Base-by-base conservation (phyloP, 2,888 invertebrate species). In the Polylopha cassiicola region DNA sequence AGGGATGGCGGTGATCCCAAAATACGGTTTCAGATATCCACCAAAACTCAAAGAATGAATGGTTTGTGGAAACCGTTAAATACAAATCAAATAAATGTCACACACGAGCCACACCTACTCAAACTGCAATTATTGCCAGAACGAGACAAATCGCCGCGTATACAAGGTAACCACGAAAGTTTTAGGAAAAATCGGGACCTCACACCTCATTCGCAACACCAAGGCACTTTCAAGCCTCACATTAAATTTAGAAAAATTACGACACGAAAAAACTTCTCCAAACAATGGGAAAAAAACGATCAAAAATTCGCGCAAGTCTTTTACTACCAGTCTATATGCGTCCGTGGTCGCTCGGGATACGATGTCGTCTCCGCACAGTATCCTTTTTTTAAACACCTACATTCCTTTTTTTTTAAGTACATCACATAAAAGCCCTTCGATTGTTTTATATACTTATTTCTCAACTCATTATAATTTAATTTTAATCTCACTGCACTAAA, bases 281-380 rank as follows among this genome's bases (percentile, higher is more conserved):
- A 76, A 62, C 75, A 73, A 67, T 55, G 72, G 67, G 47, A 67
- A 73, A 79, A 79, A 80, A 79, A 71, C 61, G 58, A 57, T 75
- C 79, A 74, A 79, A 81, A 82, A 76, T 74, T 70, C 79, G 72
- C 78, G 73, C 78, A 77, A 81, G 81, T 78, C 80, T 80, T 80
- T 80, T 74, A 60, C 78, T 79, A 79, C 79, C n/a, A 81, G 82
- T 82, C 82, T 79, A 73, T 74, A 58, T 64, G 64, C 68, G 66
- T 75, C 70, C 72, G 79, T 74, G 81, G 78, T 76, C 77, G 69
- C 68, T 77, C 70, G 75, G 79, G 81, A 78, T 75, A 79, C 74
- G 73, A 61, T 62, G 64, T 61, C 73, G n/a, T n/a, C 63, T 51
- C 20, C 33, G 26, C 21, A 20, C 20, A 33, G 32, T 30, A 38